Evolutionary conservation across 2,113 vertebrate species (phyloP).

Genomic region (Petrocephalus microphthalmus): DNA sequence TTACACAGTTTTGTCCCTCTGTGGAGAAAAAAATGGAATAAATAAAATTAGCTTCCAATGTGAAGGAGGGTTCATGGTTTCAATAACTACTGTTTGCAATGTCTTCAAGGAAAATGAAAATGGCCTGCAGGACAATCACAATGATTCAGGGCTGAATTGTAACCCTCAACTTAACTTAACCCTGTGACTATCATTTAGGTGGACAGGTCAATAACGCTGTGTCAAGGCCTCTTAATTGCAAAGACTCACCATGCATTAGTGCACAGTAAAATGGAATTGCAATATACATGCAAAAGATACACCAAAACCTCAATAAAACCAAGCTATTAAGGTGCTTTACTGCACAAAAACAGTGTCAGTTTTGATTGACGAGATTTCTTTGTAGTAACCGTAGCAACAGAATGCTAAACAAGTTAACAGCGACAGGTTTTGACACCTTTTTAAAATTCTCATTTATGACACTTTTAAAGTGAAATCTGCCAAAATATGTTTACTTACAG

Average conservation of each 20-base stretch:
- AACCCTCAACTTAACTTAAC: not conserved
- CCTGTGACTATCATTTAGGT: slow-evolving; percentile 18
- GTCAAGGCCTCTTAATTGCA: slow-evolving; percentile 21
- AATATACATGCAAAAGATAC: not conserved
- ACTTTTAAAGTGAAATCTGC: not conserved
- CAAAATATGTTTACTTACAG: not conserved
- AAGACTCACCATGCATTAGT: slow-evolving; percentile 11
- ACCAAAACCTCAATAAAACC: not conserved
- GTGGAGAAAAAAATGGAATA: not conserved
- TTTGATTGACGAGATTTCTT: not conserved
- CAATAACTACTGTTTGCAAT: not conserved
- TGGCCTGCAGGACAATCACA: not conserved
- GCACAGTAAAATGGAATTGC: not conserved
- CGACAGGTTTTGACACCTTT: not conserved
- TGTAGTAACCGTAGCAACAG: not conserved
- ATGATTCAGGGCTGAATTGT: not conserved
- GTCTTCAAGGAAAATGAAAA: not conserved
- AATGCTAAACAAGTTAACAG: not conserved
- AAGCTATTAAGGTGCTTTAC: not conserved
- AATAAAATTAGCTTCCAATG: not conserved
- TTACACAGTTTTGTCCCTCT: not conserved
- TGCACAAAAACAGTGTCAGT: not conserved
- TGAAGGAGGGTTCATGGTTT: not conserved
- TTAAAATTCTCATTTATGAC: not conserved
- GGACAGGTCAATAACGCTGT: not conserved